Percentiles rank a stretch among this genome's conserved stretches.
Conservation (phyloP, 2,888 invertebrate species). For the Synergus japonicus region DNA sequence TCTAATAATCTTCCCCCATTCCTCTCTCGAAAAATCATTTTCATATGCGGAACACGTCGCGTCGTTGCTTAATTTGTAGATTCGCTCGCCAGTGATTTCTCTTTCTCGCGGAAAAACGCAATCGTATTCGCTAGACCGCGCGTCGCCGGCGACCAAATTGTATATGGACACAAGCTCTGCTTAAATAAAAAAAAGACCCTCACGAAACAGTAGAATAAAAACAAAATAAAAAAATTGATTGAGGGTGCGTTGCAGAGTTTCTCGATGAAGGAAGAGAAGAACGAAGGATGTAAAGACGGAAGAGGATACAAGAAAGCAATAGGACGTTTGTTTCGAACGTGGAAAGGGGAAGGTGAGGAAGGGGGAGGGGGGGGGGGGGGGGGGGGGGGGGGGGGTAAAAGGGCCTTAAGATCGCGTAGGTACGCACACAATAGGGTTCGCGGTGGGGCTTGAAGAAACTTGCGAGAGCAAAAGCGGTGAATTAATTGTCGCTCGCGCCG, state of each 20-base stretch:
- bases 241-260: slow-evolving; percentile 48
- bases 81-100: not conserved
- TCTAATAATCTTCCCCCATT: slow-evolving; percentile 30
- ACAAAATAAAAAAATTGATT: slow-evolving; percentile 43
- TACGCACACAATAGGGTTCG: slow-evolving; percentile 57
- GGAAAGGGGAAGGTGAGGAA: slow-evolving; percentile 38
- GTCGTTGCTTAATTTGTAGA: slow-evolving; percentile 27
- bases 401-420: slow-evolving; percentile 59
- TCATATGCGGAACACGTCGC: not conserved
- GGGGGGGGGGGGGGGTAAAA: slow-evolving; percentile 49
- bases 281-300: slow-evolving; percentile 20
- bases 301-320: slow-evolving; percentile 42
- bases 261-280: slow-evolving; percentile 56
- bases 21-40: not conserved
- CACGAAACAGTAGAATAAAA: slow-evolving; percentile 40
- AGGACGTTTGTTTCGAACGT: slow-evolving; percentile 25
- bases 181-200: slow-evolving; percentile 44
- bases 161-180: slow-evolving; percentile 48
- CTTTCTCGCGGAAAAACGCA: slow-evolving; percentile 26
- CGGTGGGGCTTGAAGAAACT: slow-evolving; percentile 45
- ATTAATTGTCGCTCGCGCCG: slow-evolving; percentile 75
- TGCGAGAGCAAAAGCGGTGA: slow-evolving; percentile 71
- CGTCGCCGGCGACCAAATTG: slow-evolving; percentile 67
- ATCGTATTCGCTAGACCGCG: slow-evolving; percentile 63
- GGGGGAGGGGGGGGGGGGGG: slow-evolving; percentile 47